These are phyloP conservation scores for Hydractinia echinata DNA, from an alignment of 30 jellyfish, hydroid and myxozoan genomes.

Conservation along the genomic window DNA sequence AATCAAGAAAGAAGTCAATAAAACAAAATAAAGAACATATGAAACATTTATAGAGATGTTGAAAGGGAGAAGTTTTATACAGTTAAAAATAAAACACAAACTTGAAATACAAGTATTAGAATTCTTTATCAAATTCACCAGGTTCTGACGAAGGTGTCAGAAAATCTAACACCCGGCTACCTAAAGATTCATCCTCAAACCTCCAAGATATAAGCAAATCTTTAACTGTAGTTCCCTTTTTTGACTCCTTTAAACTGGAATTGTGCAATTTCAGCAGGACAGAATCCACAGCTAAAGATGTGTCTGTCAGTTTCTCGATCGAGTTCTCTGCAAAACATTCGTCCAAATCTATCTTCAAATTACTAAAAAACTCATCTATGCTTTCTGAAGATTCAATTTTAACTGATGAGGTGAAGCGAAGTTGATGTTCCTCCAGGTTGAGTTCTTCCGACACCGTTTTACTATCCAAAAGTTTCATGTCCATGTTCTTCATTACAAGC, in stretches of 20 bases:
- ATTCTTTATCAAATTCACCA: too few relatives aligned
- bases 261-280: constrained; percentile 59
- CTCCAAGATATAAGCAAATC: constrained; percentile 24
- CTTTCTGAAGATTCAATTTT: constrained; percentile 59
- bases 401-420: constrained; percentile 88
- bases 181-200: constrained; percentile 78
- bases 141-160: constrained; percentile 33
- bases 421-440: constrained; percentile 73
- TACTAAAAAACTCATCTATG: constrained; percentile 54
- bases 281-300: constrained; percentile 65
- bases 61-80: too few relatives aligned
- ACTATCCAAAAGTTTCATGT: constrained; percentile 8
- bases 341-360: constrained; percentile 52
- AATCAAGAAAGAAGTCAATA: too few relatives aligned
- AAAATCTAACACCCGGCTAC: constrained; percentile 67
- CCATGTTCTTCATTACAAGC: constrained; percentile 83
- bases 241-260: neutral
- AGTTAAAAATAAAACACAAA: too few relatives aligned
- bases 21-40: too few relatives aligned
- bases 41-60: too few relatives aligned
- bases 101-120: too few relatives aligned
- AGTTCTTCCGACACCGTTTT: constrained; percentile 29
- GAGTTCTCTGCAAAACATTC: constrained; percentile 68
- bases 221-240: neutral
- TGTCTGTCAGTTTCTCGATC: constrained; percentile 64